Evolutionary conservation across 2,888 invertebrate genomes (phyloP), one percentile per base, ranked within the genome.

Genomic region (Agrotis ipsilon): DNA sequence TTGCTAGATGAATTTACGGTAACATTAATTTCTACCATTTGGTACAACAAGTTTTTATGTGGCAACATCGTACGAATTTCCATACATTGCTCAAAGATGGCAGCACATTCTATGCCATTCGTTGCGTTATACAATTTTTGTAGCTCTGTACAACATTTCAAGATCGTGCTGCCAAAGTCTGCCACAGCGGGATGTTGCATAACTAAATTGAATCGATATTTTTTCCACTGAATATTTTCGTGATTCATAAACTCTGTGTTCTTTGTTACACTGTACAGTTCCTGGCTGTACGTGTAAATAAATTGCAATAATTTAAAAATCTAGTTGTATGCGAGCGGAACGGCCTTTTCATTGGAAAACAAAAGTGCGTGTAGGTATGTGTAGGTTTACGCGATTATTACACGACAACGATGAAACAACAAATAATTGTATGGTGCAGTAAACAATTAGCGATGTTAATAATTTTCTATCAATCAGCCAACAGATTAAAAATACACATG

Each of bases 171-270:
- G 84, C 67, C 65, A 74, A 75, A 69, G 71, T 75, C 64, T 75
- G 60, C 63, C 68, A 82, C 72, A 78, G 81, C 69, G 72, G 74
- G 63, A 54, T 67, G 62, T 81, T 78, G 77, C 81, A 55, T 85
- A 83, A 83, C 85, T 85, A 85, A 85, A 68, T 61, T 60, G 27
- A 80, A 85, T 80, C 78, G 72, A 85, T 77, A 71, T 80, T 71
- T 72, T 64, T 72, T 73, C 55, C 57, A 63, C 57, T 59, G 59
- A 48, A 43, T 52, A 57, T 66, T 67, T 45, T 66, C 51, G 45
- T 64, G n/a, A 18, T 21, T 43, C 27, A 18, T 16, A 52, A 54
- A 16, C 16, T 43, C 52, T 59, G 16, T 55, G n/a, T 6, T 32
- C n/a, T 6, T 63, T 46, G 24, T 45, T 71, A 32, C 4, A 24